These are phyloP conservation scores for Bactericera cockerelli DNA, from an alignment of 1,140 invertebrate species.

Conservation along the genomic window DNA sequence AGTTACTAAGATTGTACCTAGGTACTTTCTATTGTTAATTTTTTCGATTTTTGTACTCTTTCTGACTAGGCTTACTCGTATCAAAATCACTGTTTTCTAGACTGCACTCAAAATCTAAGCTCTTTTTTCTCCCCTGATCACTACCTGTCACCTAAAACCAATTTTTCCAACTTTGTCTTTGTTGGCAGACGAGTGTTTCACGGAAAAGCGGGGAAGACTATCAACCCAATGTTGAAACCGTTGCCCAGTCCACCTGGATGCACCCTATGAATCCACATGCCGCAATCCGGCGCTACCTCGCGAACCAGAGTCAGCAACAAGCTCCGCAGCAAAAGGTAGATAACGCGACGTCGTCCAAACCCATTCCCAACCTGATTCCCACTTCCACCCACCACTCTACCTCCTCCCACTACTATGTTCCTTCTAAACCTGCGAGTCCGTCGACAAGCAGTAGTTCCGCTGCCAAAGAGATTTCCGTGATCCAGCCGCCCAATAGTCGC, in stretches of 20 bases:
- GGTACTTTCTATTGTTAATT: too few species aligned
- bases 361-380: slow-evolving; percentile 5
- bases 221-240: slow-evolving; percentile 15
- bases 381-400: slow-evolving; percentile 9
- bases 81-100: too few species aligned
- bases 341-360: slow-evolving; percentile 15
- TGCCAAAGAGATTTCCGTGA: slow-evolving; percentile 30
- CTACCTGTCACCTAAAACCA: too few species aligned
- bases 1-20: too few species aligned
- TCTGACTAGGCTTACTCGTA: too few species aligned
- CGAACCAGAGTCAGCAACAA: slow-evolving; percentile 10
- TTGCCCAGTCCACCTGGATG: slow-evolving; percentile 13
- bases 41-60: too few species aligned
- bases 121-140: too few species aligned
- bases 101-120: too few species aligned
- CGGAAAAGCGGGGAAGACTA: slow-evolving; percentile 21
- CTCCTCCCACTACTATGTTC: background rate
- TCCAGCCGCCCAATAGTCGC: slow-evolving; percentile 23
- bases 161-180: slow-evolving; percentile 26
- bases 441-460: background rate
- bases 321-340: slow-evolving; percentile 22
- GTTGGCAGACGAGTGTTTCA: slow-evolving; percentile 43
- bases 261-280: slow-evolving; percentile 10
- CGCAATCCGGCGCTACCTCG: slow-evolving; percentile 18
- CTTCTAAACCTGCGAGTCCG: slow-evolving; percentile 17